Base-by-base conservation (phyloP, 2,113 vertebrate species). In the Proteles cristata region DNA sequence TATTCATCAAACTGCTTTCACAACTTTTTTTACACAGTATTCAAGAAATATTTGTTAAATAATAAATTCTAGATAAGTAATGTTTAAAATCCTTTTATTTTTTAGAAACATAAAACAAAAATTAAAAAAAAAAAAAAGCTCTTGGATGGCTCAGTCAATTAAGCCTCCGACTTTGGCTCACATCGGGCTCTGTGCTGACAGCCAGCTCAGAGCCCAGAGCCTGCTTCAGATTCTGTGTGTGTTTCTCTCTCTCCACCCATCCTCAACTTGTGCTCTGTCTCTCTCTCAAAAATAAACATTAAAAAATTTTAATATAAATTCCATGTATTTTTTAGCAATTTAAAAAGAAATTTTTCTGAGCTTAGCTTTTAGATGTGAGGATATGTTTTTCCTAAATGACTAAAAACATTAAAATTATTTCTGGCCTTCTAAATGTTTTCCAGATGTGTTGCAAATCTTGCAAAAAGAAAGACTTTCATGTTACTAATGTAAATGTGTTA, bases 331-430 rank as follows among this genome's bases (percentile, higher is more conserved):
- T 82, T 92, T 66, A 63, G 21, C 31, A 90, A 68, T 69, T 26
- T 61, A 19, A 16, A 26, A 82, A 82, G 45, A 1, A 10, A 21
- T 63, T 69, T 93, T 94, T 83, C 79, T 74, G 28, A 93, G n/a
- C 19, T 81, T 90, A 76, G 76, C 11, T 88, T 12, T 65, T 43
- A 85, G 45, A 28, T 66, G 48, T 35, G 11, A 73, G 31, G 15
- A 63, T 68, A 31, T n/a, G 6, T 65, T 94, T 48, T 80, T 82
- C 58, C 68, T 88, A 93, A 92, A 86, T 89, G 16, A 82, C 50
- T 93, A 81, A 89, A 77, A 23, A 10, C 5, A 43, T 45, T 82
- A n/a, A 91, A 81, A 66, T 94, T 83, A 92, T 87, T 80, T 93
- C 31, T 88, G 80, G 5, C 19, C 76, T 77, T 48, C 53, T 88